Base-by-base conservation (phyloP, 2,113 vertebrate species). In the Osmerus eperlanus region DNA sequence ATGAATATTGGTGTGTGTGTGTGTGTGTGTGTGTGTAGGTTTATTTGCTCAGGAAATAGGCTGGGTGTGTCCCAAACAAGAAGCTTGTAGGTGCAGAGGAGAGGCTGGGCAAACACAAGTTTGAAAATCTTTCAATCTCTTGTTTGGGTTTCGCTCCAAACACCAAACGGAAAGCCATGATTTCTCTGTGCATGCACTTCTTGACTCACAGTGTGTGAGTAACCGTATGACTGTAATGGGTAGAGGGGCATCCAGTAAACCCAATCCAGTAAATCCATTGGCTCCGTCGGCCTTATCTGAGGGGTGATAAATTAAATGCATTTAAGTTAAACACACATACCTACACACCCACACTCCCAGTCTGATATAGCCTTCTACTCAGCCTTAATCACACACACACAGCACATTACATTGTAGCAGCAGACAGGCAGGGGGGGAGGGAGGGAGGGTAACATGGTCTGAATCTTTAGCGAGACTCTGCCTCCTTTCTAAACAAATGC, bases 21-120 rank as follows among this genome's bases (percentile, higher is more conserved):
- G n/a, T n/a, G n/a, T n/a, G 55, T 71, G 74, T 60, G 64, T 66
- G 52, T 76, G 21, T 78, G 61, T 70, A 29, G 54, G 21, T 47
- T 52, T 75, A 61, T 81, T 87, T 60, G 79, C 78, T 81, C 61
- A 77, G 64, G 85, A 89, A 84, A 87, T 80, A 19, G 74, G 54
- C 80, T 60, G 80, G 83, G 84, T 84, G 77, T 72, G 86, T 70
- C 74, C 80, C 85, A 88, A 86, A 82, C 83, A 84, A 85, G 78
- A 72, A 83, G 77, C 74, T 89, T 36, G 74, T 72, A 79, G 85
- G 79, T 84, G 74, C 36, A 79, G 83, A 78, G 84, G 83, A 85
- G 74, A 80, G 84, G 80, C 61, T 82, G 76, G 75, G 64, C 78
- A 90, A 90, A 90, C 84, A 88, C 55, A 78, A 69, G 77, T 84